Evolutionary conservation across 2,888 invertebrate genomes (phyloP).

Genomic region (Abscondita cerata): DNA sequence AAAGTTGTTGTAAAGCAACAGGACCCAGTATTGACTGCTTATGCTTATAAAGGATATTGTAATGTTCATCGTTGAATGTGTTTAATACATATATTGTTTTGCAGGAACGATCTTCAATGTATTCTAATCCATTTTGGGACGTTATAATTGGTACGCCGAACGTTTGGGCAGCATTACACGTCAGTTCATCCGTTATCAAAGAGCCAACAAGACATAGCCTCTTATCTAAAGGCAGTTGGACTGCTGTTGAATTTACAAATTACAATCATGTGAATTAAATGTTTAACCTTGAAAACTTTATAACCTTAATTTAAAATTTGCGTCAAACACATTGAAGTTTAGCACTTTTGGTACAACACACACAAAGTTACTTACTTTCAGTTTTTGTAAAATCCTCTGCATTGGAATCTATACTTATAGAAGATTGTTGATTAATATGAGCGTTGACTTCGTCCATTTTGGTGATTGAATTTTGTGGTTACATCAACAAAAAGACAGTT

Average conservation of each 20-base stretch:
- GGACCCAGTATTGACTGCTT: slow-evolving; percentile 81
- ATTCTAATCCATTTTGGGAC: slow-evolving; percentile 69
- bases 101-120: slow-evolving; percentile 64
- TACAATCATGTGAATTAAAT: background rate
- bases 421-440: slow-evolving; percentile 55
- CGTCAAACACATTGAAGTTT: background rate
- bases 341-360: background rate
- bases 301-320: slow-evolving; percentile 39
- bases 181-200: slow-evolving; percentile 62
- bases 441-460: slow-evolving; percentile 60
- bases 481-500: slow-evolving; percentile 40
- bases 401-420: slow-evolving; percentile 57
- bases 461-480: slow-evolving; percentile 44
- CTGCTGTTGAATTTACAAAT: slow-evolving; percentile 1
- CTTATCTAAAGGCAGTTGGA: slow-evolving; percentile 50
- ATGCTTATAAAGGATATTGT: slow-evolving; percentile 70
- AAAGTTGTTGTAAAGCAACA: slow-evolving; percentile 78
- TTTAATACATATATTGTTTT: slow-evolving; percentile 76
- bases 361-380: slow-evolving; percentile 49
- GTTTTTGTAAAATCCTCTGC: slow-evolving; percentile 52
- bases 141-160: slow-evolving; percentile 69
- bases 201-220: slow-evolving; percentile 71
- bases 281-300: slow-evolving; percentile 36
- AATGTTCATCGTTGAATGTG: slow-evolving; percentile 76
- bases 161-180: slow-evolving; percentile 65